These are phyloP conservation scores for Yponomeuta sedellus DNA, from an alignment of 2,888 invertebrate species.

Conservation along the genomic window DNA sequence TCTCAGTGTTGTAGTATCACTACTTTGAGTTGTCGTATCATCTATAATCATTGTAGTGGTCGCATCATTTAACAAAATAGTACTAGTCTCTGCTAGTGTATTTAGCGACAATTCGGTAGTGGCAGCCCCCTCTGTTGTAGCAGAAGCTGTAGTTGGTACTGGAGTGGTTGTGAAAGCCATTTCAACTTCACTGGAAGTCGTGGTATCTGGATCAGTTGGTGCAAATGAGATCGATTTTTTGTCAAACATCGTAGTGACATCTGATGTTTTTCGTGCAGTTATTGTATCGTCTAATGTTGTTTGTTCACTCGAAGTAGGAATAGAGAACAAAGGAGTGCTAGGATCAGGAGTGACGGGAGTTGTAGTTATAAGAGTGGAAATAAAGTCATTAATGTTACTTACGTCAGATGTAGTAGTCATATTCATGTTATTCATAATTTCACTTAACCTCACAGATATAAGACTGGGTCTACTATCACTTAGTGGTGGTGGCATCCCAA, in stretches of 20 bases:
- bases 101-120: background rate
- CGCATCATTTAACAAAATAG: conserved; percentile 2
- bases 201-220: background rate
- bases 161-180: conserved; percentile 18
- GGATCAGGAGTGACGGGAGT: conserved; percentile 29
- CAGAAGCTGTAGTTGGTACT: conserved; percentile 29
- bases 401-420: conserved; percentile 35
- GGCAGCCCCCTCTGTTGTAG: conserved; percentile 31
- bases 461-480: conserved; percentile 45
- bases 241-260: background rate
- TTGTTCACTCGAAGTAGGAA: conserved; percentile 22
- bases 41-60: background rate
- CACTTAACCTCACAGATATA: conserved; percentile 51
- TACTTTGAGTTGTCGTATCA: conserved; percentile 5
- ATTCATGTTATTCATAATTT: conserved; percentile 57
- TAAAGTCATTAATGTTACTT: conserved; percentile 3
- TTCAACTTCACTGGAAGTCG: conserved; percentile 5
- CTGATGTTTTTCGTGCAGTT: conserved; percentile 2
- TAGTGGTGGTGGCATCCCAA: conserved; percentile 36
- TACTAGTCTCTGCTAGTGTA: conserved; percentile 1
- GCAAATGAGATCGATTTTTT: conserved; percentile 17
- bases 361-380: conserved; percentile 21
- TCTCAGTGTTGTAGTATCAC: conserved; percentile 30
- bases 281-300: background rate
- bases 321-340: conserved; percentile 21